Conservation (phyloP, 2,113 vertebrate species). For the Turdus rufiventris region DNA sequence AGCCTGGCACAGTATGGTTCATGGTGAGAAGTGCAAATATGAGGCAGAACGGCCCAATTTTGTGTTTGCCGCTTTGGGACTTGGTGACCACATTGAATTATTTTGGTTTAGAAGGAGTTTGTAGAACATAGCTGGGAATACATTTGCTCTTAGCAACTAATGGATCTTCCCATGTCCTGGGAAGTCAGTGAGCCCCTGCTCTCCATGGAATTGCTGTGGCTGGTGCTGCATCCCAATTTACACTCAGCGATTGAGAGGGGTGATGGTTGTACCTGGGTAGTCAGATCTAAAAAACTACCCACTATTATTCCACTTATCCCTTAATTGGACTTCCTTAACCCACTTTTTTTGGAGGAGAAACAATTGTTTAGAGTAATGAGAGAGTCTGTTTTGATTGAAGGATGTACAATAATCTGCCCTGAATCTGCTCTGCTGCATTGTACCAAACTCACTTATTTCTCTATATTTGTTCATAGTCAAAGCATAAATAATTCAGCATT, state of each 20-base stretch:
- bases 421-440: conserved; percentile 8
- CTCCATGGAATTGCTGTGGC: not conserved
- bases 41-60: not conserved
- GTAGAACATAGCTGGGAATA: not conserved
- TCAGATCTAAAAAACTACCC: not conserved
- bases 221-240: rapidly evolving
- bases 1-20: not conserved
- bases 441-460: conserved; percentile 34
- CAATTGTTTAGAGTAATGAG: not conserved
- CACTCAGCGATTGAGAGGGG: not conserved
- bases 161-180: not conserved
- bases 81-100: not conserved
- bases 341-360: not conserved
- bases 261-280: not conserved
- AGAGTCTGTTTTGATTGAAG: not conserved
- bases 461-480: conserved; percentile 49
- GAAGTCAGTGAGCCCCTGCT: not conserved
- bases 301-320: not conserved
- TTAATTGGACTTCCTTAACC: not conserved
- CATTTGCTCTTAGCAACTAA: not conserved
- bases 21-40: not conserved
- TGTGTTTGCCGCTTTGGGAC: not conserved
- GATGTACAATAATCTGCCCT: conserved; percentile 5
- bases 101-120: not conserved
- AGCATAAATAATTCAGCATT: conserved; percentile 57